phyloP scores from a whole-genome alignment of 2,888 invertebrate genomes.

The Eristalinus aeneus region DNA sequence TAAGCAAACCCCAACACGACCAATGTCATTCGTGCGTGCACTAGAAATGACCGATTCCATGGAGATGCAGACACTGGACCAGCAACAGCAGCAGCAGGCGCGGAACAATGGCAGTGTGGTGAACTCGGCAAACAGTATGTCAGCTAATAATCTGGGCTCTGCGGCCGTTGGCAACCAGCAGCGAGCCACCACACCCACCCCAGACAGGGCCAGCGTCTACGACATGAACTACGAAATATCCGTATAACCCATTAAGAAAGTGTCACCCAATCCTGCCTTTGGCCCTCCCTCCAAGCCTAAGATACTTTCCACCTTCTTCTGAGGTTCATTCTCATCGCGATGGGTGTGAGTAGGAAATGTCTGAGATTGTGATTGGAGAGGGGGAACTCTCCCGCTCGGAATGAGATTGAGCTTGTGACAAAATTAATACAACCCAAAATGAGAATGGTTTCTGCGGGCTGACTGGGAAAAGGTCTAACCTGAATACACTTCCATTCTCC shows the following conservation, averaged over 20 bases:
- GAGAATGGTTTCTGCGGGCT: no score
- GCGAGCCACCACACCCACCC: slow-evolving; percentile 84
- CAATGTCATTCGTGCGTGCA: slow-evolving; percentile 94
- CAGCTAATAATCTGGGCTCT: slow-evolving; percentile 55
- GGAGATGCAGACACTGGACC: slow-evolving; percentile 85
- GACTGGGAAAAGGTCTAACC: no score
- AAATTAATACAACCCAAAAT: background rate
- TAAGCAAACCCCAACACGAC: slow-evolving; percentile 83
- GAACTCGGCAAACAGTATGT: slow-evolving; percentile 66
- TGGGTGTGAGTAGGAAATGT: slow-evolving; percentile 2
- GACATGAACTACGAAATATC: slow-evolving; percentile 98
- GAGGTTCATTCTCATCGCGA: slow-evolving; percentile 14
- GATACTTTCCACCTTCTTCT: slow-evolving; percentile 64
- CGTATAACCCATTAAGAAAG: slow-evolving; percentile 85
- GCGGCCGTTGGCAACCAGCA: slow-evolving; percentile 78
- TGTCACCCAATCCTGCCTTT: slow-evolving; percentile 74
- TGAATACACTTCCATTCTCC: no score
- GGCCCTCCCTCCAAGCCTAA: slow-evolving; percentile 59
- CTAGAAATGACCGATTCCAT: slow-evolving; percentile 94
- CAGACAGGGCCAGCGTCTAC: slow-evolving; percentile 94
- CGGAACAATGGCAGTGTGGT: slow-evolving; percentile 75
- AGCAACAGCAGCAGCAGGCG: slow-evolving; percentile 76
- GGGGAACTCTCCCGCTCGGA: background rate
- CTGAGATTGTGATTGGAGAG: slow-evolving; percentile 40
- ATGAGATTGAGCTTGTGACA: background rate